A percentile compares a stretch with the other conserved stretches of the same genome.
phyloP scores from a whole-genome alignment of 2,113 vertebrate species.

The Petaurus breviceps region DNA sequence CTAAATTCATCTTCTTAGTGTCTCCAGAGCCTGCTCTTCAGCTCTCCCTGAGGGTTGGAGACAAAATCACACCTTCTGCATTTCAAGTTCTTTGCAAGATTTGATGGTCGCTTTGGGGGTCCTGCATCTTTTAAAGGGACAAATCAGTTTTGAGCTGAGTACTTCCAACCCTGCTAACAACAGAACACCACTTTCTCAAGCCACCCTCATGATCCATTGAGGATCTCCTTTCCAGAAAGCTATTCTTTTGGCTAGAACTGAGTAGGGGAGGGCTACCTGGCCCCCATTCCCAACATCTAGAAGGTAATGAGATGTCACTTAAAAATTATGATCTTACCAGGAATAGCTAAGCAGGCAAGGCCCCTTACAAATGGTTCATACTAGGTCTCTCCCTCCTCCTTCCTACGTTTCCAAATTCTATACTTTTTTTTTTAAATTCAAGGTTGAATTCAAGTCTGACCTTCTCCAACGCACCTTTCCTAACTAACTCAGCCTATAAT shows the following conservation, averaged over 20 bases:
- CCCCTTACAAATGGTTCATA: neutral
- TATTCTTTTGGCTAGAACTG: neutral
- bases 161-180: neutral
- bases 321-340: neutral
- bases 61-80: neutral
- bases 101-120: neutral
- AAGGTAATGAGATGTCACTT: neutral
- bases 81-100: neutral
- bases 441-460: neutral
- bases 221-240: neutral
- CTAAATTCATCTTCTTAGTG: neutral
- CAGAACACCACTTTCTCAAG: neutral
- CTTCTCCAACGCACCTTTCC: neutral
- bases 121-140: neutral
- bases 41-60: neutral
- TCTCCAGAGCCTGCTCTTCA: neutral
- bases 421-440: neutral
- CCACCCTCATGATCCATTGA: neutral
- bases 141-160: neutral
- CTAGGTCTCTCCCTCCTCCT: neutral
- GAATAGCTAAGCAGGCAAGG: neutral
- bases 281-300: neutral
- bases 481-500: neutral
- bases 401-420: neutral
- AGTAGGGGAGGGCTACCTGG: neutral